Evolutionary conservation across 1,140 invertebrate genomes (phyloP).

Genomic region (Trichoplusia ni): DNA sequence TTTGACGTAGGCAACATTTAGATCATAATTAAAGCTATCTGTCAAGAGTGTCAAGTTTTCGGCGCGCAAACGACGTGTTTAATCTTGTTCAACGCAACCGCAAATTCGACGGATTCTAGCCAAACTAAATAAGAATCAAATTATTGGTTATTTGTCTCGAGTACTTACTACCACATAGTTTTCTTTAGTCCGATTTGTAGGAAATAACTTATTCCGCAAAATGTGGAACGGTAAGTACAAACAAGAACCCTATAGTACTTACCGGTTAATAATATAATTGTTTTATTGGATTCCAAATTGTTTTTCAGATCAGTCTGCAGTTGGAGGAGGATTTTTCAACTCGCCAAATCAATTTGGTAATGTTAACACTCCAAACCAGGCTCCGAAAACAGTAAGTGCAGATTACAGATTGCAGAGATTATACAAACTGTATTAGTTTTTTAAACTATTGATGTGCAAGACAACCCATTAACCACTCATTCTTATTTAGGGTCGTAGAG

Average conservation of each 20-base stretch:
- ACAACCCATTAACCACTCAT: background rate
- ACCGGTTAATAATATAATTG: background rate
- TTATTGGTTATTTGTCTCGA: too few species aligned
- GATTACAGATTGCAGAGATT: background rate
- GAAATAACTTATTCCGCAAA: slow-evolving; percentile 4
- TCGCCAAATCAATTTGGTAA: slow-evolving; percentile 75
- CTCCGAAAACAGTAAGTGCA: slow-evolving; percentile 70
- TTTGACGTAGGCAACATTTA: background rate
- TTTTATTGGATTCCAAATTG: too few species aligned
- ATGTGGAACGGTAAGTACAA: slow-evolving; percentile 63
- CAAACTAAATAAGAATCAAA: too few species aligned
- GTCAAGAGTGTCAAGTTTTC: background rate
- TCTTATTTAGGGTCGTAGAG: slow-evolving; percentile 62
- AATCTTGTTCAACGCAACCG: too few species aligned
- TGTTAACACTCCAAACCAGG: slow-evolving; percentile 68
- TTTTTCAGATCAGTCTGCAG: slow-evolving; percentile 69
- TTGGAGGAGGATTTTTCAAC: slow-evolving; percentile 77
- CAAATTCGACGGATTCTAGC: too few species aligned
- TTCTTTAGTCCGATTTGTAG: background rate
- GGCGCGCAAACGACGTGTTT: background rate
- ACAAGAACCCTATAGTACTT: background rate
- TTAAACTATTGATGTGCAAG: too few species aligned
- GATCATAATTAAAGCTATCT: background rate
- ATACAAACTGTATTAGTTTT: too few species aligned
- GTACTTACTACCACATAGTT: background rate